phyloP scores from a whole-genome alignment of 1,140 invertebrate species.

The Aethina tumida region DNA sequence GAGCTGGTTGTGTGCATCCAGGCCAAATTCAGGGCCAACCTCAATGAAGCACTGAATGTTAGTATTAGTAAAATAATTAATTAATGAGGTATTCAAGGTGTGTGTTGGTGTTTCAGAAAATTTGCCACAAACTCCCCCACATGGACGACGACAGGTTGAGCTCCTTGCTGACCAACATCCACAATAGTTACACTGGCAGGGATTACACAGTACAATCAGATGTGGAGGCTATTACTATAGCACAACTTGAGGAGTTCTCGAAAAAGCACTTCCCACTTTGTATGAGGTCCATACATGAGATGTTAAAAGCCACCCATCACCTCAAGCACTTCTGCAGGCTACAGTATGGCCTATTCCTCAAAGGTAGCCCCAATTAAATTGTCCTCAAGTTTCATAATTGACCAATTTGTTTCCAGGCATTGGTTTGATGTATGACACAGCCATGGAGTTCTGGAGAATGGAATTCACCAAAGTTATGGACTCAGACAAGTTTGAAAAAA shows the following conservation, averaged over 20 bases:
- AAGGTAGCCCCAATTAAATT: constrained; percentile 46
- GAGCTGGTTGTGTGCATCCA: constrained; percentile 79
- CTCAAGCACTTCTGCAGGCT: constrained; percentile 79
- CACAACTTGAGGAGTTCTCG: constrained; percentile 59
- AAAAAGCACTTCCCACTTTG: constrained; percentile 86
- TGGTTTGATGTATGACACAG: constrained; percentile 29
- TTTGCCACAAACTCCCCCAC: constrained; percentile 51
- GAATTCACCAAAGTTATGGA: constrained; percentile 90
- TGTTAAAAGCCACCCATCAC: constrained; percentile 70
- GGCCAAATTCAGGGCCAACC: constrained; percentile 62
- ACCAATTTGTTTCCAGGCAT: constrained; percentile 3
- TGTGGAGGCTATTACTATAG: constrained; percentile 27
- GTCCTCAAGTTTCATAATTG: neutral
- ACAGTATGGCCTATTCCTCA: constrained; percentile 91
- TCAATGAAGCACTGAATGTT: constrained; percentile 66
- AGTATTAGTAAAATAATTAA: constrained; percentile 27
- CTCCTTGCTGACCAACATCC: constrained; percentile 62
- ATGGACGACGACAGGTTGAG: constrained; percentile 73
- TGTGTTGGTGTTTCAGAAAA: no score
- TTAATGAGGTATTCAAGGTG: constrained; percentile 23
- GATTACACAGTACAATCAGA: constrained; percentile 46
- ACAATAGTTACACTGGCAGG: constrained; percentile 70
- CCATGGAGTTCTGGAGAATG: constrained; percentile 68
- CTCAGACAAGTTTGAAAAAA: constrained; percentile 84
- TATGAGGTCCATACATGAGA: constrained; percentile 82